Percentiles rank a stretch among this genome's conserved stretches.
phyloP scores from a whole-genome alignment of 2,113 vertebrate genomes.

The Dendropsophus ebraccatus region DNA sequence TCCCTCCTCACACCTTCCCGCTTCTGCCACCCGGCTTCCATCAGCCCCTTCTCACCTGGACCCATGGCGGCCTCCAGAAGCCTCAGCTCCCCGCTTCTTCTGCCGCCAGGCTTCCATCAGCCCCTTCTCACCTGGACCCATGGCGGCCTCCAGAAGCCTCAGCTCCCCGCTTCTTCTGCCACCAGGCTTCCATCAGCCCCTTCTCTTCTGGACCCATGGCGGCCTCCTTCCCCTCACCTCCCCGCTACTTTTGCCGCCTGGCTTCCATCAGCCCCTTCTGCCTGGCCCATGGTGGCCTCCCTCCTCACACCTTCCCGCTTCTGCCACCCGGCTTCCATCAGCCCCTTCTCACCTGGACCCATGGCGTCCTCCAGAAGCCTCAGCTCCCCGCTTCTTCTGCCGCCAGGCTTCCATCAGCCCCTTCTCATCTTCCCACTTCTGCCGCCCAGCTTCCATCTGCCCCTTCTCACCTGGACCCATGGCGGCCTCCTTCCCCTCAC shows the following conservation, averaged over 20 bases:
- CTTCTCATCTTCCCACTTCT: constrained; percentile 65
- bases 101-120: constrained; percentile 62
- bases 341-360: no score
- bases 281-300: constrained; percentile 59
- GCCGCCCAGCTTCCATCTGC: no score
- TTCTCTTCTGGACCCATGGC: constrained; percentile 63
- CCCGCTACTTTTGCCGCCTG: constrained; percentile 60
- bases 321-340: constrained; percentile 61
- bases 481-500: no score
- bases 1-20: no score
- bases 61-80: constrained; percentile 60
- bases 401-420: constrained; percentile 60
- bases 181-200: constrained; percentile 58
- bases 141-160: constrained; percentile 46
- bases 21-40: constrained; percentile 60
- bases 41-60: constrained; percentile 61
- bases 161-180: no score
- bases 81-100: constrained; percentile 62
- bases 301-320: constrained; percentile 62
- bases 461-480: no score
- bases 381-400: no score
- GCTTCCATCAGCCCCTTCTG: constrained; percentile 62
- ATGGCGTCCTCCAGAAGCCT: constrained; percentile 43
- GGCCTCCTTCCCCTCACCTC: constrained; percentile 60
- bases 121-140: no score